Base-by-base conservation (phyloP, 2,797 vertebrate species). In the Acrossocheilus fasciatus region DNA sequence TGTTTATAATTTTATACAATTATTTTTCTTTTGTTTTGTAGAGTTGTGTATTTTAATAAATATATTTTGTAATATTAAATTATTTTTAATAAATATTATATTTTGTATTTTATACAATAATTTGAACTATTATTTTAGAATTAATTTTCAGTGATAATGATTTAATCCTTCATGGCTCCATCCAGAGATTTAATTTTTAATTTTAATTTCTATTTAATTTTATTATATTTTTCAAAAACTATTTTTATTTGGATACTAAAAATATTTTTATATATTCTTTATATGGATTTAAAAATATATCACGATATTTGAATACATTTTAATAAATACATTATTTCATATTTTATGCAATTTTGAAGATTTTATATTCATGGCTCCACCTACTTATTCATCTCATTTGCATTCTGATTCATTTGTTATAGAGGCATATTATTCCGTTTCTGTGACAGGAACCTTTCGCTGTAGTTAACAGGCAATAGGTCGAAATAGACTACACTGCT, bases 301-400 rank as follows among this genome's bases (percentile, higher is more conserved):
- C 2, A 3, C 23, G 23, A n/a, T n/a, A 59, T 59, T 59, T 59
- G 57, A 59, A 59, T 26, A 26, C 57, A 62, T 12, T 66, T 66
- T 17, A 66, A 34, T n/a, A 34, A 68, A 39, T 50, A 43, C 54
- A 59, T 73, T 77, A 64, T 76, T 84, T 77, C 64, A 84, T 86
- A 77, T 88, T 80, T 52, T 12, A 12, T 62, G 10, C 10, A 26
- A 12, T 54, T 20, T 52, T 52, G 20, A 54, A 18, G 50, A 52
- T 59, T 59, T n/a, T 59, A n/a, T 59, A 59, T 59, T n/a, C 10
- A 9, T n/a, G 9, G 41, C 20, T 77, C 50, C 62, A 45, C 15
- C 30, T 74, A 68, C 72, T 50, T 82, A 41, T 45, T 59, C 57
- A 79, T 59, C 41, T 76, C 17, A 64, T 81, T 74, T 76, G 39